Evolutionary conservation across 2,797 vertebrate genomes (phyloP), one percentile per base, ranked within the genome.

Genomic region (Natrix natrix): DNA sequence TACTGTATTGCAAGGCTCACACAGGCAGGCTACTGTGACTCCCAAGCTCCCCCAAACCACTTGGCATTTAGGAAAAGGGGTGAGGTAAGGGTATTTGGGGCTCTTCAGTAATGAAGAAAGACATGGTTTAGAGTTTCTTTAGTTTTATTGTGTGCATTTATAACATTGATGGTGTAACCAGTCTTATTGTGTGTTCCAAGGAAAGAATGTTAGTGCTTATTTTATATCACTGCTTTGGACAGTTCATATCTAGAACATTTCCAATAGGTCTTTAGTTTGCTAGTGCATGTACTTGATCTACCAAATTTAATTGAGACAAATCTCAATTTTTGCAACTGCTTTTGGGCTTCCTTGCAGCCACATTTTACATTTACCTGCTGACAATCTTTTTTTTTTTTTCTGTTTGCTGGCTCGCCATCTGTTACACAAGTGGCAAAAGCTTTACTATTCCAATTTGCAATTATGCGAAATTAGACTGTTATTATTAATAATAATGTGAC

Each of bases 381-480:
- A 94, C 48, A 74, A 26, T 55, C 92, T 28, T 52, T 52, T 52
- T 48, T 52, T 52, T 48, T 91, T 32, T 63, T 66, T 43, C 86
- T n/a, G 43, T 48, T n/a, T 26, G 83, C 88, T 37, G 87, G 91
- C 91, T 90, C 92, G 88, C 93, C 92, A 90, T 92, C 94, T 95
- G 86, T 91, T 0, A 0, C 91, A 92, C 92, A 92, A 91, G 94
- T 91, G 92, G 91, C 78, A 92, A 93, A 83, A 69, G 94, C 91
- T 90, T 95, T 60, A 74, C 93, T 96, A 93, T 94, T 95, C 95
- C 95, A 92, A 63, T 92, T 92, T 93, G 43, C 90, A 96, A 90
- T 97, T 96, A 96, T n/a, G 87, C 93, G 94, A 94, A 95, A 95
- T 83, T 83, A 92, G 95, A 88, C 13, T 43, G 57, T 90, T 94